A percentile compares a stretch with the other conserved stretches of the same genome.
phyloP scores from a whole-genome alignment of 2,888 invertebrate species.

The Pantelozetes paolii region DNA sequence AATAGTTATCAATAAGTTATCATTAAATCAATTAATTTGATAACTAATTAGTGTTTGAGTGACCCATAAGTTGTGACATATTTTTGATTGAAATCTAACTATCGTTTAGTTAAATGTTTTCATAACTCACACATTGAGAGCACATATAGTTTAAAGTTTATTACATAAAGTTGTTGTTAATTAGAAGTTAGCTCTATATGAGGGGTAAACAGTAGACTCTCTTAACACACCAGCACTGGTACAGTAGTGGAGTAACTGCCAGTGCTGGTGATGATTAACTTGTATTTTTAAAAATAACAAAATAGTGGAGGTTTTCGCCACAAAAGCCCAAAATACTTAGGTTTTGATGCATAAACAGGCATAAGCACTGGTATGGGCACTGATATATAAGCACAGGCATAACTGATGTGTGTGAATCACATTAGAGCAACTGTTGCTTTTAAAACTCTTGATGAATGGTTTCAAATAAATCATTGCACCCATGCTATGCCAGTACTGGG shows the following conservation, averaged over 20 bases:
- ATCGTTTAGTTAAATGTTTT: neutral
- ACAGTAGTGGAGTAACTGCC: neutral
- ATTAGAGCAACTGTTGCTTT: constrained; percentile 29
- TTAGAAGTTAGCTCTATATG: constrained; percentile 16
- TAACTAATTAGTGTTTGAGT: neutral
- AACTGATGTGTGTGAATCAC: constrained; percentile 8
- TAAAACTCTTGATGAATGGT: constrained; percentile 34
- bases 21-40: constrained; percentile 6
- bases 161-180: constrained; percentile 2
- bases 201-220: neutral
- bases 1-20: neutral
- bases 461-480: constrained; percentile 28
- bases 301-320: constrained; percentile 28
- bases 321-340: constrained; percentile 29
- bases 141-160: neutral
- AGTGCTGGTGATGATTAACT: constrained; percentile 18
- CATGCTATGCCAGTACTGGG: constrained; percentile 13
- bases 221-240: neutral
- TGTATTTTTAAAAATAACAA: constrained; percentile 32
- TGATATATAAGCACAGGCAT: neutral
- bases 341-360: constrained; percentile 29
- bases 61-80: neutral
- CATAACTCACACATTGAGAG: neutral
- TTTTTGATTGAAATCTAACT: neutral
- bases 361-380: constrained; percentile 1